phyloP scores from a whole-genome alignment of 2,113 vertebrate species.

The Spheniscus mendiculus region DNA sequence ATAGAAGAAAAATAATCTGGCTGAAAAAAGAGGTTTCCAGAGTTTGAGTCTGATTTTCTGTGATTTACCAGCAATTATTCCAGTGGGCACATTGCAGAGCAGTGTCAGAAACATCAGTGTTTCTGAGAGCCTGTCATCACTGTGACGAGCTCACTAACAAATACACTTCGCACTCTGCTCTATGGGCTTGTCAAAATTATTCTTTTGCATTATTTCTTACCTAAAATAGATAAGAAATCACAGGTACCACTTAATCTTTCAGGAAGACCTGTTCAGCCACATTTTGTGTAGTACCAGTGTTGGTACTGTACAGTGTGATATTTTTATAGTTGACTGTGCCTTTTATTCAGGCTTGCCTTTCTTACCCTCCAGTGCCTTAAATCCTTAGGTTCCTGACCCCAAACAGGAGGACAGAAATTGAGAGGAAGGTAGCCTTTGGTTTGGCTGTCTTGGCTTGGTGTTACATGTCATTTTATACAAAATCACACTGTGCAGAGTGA shows the following conservation, averaged over 20 bases:
- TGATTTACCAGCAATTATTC: background rate
- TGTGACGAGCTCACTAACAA: background rate
- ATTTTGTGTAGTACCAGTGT: background rate
- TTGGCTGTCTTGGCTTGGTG: background rate
- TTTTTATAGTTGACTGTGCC: background rate
- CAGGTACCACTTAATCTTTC: background rate
- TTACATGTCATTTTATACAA: background rate
- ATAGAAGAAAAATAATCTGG: background rate
- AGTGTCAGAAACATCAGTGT: background rate
- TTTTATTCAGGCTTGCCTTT: background rate
- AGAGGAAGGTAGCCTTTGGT: background rate
- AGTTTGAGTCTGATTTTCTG: background rate
- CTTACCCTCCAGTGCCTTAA: background rate
- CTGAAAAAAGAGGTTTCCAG: background rate
- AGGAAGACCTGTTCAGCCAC: background rate
- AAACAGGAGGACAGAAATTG: background rate
- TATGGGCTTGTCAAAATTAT: background rate
- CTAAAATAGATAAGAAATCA: background rate
- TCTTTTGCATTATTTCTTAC: background rate
- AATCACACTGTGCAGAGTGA: background rate
- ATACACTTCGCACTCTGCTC: background rate
- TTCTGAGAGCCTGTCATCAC: background rate
- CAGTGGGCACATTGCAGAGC: background rate
- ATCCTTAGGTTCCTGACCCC: background rate
- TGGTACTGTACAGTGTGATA: background rate